Evolutionary conservation across 2,797 vertebrate genomes (phyloP), one percentile per base, ranked within the genome.

Genomic region (Allobates femoralis): DNA sequence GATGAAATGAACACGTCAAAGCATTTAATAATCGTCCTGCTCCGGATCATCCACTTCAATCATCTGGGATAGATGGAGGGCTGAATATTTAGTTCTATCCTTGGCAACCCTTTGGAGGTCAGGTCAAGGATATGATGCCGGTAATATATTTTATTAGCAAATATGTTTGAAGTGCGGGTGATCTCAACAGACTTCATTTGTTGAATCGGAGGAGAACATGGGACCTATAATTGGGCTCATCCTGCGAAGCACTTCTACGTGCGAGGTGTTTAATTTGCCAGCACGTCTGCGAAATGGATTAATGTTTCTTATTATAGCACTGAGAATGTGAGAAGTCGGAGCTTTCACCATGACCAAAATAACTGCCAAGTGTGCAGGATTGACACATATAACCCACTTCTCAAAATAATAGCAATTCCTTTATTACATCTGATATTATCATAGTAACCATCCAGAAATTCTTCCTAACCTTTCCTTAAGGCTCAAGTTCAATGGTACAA

Each of bases 151-250:
- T 81, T 75, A 81, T 76, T 74, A 81, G 58, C 28, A 75, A 74
- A 66, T 46, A 66, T 79, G 56, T 75, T 26, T 37, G 58, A 86
- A 75, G 28, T 21, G 66, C 19, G 28, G 64, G 56, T 51, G 37
- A 66, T 81, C 79, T 81, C 69, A 26, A 60, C 28, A 51, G 67
- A 58, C 26, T 26, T 74, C 41, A 75, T 66, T 75, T 64, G 71
- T 3, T 16, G n/a, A 86, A 34, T 46, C 50, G 23, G 32, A 34
- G 41, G 69, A 86, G 62, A 74, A 16, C 46, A 64, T 53, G 41
- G 77, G 34, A 80, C 53, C 41, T 80, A 55, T 86, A 86, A 86
- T 80, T 86, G 53, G 55, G 46, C 64, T 81, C 84, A 74, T 86
- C 67, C 37, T 75, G 78, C 81, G 69, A 75, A 75, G 55, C 67